phyloP scores from a whole-genome alignment of 2,888 invertebrate genomes.

The Calameuta pallipes region DNA sequence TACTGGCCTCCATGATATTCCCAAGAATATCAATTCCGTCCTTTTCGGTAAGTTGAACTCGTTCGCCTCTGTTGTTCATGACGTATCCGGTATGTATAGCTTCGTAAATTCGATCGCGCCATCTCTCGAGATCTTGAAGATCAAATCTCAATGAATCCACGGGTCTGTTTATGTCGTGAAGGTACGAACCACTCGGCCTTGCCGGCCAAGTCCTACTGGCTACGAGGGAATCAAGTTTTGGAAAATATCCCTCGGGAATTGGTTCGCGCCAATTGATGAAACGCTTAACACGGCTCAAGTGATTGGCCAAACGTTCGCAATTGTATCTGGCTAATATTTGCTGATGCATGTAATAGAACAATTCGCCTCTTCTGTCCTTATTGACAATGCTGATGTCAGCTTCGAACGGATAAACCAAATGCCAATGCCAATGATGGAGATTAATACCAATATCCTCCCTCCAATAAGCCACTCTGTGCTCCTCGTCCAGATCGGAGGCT shows the following conservation, averaged over 20 bases:
- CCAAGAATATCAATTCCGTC: slow-evolving; percentile 83
- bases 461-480: slow-evolving; percentile 86
- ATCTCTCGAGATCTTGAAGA: slow-evolving; percentile 78
- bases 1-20: slow-evolving; percentile 79
- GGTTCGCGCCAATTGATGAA: slow-evolving; percentile 76
- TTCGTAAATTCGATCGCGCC: slow-evolving; percentile 79
- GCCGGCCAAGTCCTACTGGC: slow-evolving; percentile 83
- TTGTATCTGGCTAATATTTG: slow-evolving; percentile 81
- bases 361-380: slow-evolving; percentile 82
- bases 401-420: slow-evolving; percentile 86
- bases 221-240: slow-evolving; percentile 83
- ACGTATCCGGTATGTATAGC: slow-evolving; percentile 77
- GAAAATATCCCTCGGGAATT: slow-evolving; percentile 84
- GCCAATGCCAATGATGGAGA: slow-evolving; percentile 94
- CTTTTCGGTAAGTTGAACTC: slow-evolving; percentile 72
- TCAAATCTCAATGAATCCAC: slow-evolving; percentile 76
- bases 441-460: slow-evolving; percentile 88
- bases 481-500: slow-evolving; percentile 79
- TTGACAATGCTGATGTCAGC: slow-evolving; percentile 74
- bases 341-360: slow-evolving; percentile 85
- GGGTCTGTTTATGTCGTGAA: slow-evolving; percentile 76
- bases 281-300: slow-evolving; percentile 73
- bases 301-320: slow-evolving; percentile 80
- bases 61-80: slow-evolving; percentile 70
- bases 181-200: slow-evolving; percentile 70